Evolutionary conservation across 2,888 invertebrate species (phyloP).

Genomic region (Tachina lurida): DNA sequence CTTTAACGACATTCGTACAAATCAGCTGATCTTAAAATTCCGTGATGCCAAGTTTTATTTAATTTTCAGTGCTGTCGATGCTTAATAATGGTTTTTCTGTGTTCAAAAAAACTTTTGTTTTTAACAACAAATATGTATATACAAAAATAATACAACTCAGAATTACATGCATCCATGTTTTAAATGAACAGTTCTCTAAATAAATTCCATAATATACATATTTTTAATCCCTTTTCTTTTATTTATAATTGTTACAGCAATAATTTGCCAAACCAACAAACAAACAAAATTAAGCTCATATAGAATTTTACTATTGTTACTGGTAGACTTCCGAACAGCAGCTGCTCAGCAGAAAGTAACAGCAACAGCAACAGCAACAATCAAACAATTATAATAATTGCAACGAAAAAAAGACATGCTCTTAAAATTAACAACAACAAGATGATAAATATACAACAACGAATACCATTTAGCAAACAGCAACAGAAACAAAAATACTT

Average conservation of each 20-base stretch:
- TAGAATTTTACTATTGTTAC: neutral
- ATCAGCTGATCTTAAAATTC: too few species aligned
- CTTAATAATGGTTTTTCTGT: too few species aligned
- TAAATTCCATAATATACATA: neutral
- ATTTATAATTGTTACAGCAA: constrained; percentile 24
- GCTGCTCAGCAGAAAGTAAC: neutral
- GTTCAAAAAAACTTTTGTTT: too few species aligned
- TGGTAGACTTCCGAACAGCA: neutral
- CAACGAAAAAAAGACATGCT: constrained; percentile 67
- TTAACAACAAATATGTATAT: neutral
- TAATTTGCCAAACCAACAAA: constrained; percentile 19
- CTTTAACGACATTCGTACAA: too few species aligned
- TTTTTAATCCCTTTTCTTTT: neutral
- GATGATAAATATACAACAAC: constrained; percentile 71
- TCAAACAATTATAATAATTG: constrained; percentile 37
- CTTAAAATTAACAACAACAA: constrained; percentile 63
- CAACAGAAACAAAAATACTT: constrained; percentile 58
- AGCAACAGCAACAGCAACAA: constrained; percentile 30
- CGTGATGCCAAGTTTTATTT: too few species aligned
- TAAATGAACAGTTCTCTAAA: neutral
- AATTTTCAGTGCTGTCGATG: too few species aligned
- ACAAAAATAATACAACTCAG: neutral
- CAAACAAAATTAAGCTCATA: constrained; percentile 28
- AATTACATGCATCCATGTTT: neutral
- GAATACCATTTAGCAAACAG: constrained; percentile 59